Percentiles rank a stretch among this genome's conserved stretches.
Evolutionary conservation across 2,113 vertebrate species (phyloP).

Genomic region (Syngnathus scovelli): DNA sequence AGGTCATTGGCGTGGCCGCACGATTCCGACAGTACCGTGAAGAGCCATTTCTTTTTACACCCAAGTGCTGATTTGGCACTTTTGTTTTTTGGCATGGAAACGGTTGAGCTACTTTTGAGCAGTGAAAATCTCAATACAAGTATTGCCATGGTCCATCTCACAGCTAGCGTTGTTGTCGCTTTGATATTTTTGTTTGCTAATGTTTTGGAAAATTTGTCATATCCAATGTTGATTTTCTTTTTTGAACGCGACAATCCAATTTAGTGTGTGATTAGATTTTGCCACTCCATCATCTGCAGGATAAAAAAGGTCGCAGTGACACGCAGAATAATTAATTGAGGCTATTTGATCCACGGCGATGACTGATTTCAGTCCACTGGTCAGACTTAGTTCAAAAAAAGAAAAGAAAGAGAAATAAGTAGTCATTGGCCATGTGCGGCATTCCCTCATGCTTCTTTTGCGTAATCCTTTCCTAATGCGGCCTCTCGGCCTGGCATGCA

Average conservation of each 20-base stretch:
- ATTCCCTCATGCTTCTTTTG: slow-evolving; percentile 32
- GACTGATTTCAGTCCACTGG: slow-evolving; percentile 37
- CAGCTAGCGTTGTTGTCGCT: too few species aligned
- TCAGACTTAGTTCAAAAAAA: slow-evolving; percentile 62
- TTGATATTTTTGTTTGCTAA: too few species aligned
- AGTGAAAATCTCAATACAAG: too few species aligned
- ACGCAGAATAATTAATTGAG: slow-evolving; percentile 52
- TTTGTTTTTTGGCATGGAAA: slow-evolving; percentile 63
- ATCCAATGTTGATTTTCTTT: slow-evolving; percentile 7
- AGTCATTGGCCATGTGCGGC: slow-evolving; percentile 48
- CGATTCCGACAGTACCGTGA: slow-evolving; percentile 52
- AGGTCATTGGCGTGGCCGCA: slow-evolving; percentile 49
- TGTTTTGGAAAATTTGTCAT: too few species aligned
- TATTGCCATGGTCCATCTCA: too few species aligned
- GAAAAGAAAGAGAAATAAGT: slow-evolving; percentile 66
- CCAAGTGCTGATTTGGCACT: slow-evolving; percentile 43
- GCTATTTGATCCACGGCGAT: slow-evolving; percentile 52
- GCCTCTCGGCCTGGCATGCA: slow-evolving; percentile 21
- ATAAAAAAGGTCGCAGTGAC: slow-evolving; percentile 29
- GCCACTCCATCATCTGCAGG: slow-evolving; percentile 1
- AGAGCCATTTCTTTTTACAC: slow-evolving; percentile 59
- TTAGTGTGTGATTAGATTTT: slow-evolving; percentile 11
- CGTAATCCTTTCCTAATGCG: slow-evolving; percentile 20
- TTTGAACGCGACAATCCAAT: slow-evolving; percentile 27
- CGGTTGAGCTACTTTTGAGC: slow-evolving; percentile 9